Conservation (phyloP, 1,140 invertebrate species). For the Muscidifurax raptorellus region DNA sequence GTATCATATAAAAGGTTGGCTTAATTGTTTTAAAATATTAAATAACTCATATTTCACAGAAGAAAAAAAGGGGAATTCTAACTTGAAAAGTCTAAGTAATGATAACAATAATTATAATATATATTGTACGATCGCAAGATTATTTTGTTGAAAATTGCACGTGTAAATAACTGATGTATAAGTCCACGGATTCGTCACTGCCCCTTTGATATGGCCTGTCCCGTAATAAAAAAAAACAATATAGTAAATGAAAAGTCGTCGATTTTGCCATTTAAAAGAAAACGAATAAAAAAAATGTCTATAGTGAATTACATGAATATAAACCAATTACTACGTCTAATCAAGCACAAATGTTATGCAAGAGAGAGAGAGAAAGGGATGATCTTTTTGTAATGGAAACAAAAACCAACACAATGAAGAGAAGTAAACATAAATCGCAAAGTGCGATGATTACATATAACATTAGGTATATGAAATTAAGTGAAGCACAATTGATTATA, state of each 20-base stretch:
- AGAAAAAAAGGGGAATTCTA: not conserved
- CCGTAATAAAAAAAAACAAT: not conserved
- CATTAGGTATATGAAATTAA: not conserved
- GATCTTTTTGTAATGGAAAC: conserved; percentile 29
- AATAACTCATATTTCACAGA: too few relatives aligned
- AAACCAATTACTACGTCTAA: not conserved
- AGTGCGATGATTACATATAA: conserved; percentile 17
- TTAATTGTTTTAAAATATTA: too few relatives aligned
- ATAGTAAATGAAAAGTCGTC: not conserved
- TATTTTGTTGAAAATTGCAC: not conserved
- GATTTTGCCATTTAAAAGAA: conserved; percentile 21
- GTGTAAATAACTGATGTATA: conserved; percentile 6
- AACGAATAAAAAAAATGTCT: conserved; percentile 4
- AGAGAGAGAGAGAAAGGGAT: not conserved
- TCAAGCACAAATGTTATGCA: conserved; percentile 29
- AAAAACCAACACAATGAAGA: conserved; percentile 15
- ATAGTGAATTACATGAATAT: not conserved
- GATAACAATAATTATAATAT: not conserved
- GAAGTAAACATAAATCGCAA: conserved; percentile 35
- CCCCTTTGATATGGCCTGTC: conserved; percentile 35
- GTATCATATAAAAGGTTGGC: too few relatives aligned
- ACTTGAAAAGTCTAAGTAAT: not conserved
- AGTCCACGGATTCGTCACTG: conserved; percentile 30
- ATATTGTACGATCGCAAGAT: not conserved
- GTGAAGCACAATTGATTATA: conserved; percentile 34